Evolutionary conservation across 2,888 invertebrate genomes (phyloP).

Genomic region (Monochamus alternatus): DNA sequence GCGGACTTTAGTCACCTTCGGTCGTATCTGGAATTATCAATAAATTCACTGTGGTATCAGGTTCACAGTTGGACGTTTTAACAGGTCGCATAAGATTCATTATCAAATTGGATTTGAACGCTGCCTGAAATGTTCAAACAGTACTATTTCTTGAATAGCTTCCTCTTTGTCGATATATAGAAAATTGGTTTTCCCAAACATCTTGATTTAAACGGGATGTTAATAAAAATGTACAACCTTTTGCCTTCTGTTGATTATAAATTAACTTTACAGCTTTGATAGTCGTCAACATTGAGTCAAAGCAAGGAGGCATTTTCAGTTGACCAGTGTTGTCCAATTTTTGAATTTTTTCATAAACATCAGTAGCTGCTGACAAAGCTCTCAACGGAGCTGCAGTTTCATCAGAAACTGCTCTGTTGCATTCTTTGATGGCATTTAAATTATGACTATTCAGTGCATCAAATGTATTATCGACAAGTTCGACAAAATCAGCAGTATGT

Average conservation of each 20-base stretch:
- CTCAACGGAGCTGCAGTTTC: not conserved
- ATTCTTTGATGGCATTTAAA: not conserved
- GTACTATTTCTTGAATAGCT: not conserved
- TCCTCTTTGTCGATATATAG: not conserved
- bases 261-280: conserved; percentile 23
- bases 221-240: not conserved
- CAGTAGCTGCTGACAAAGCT: not conserved
- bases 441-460: conserved; percentile 1
- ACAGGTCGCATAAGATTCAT: not conserved
- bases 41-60: not conserved
- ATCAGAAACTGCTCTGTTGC: conserved; percentile 5
- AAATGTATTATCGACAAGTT: not conserved
- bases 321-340: not conserved
- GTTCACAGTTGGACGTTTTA: not conserved
- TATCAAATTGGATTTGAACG: not conserved
- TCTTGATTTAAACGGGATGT: conserved; percentile 7
- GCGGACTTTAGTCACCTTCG: too few species aligned
- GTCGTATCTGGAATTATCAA: too few species aligned
- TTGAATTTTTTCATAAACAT: not conserved
- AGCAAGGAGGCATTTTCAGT: conserved; percentile 40
- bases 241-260: not conserved
- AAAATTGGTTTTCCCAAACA: conserved; percentile 1
- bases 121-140: not conserved
- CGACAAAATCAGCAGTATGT: conserved; percentile 3
- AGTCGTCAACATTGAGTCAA: conserved; percentile 40